phyloP scores from a whole-genome alignment of 2,113 vertebrate genomes.

The Delphinus delphis region DNA sequence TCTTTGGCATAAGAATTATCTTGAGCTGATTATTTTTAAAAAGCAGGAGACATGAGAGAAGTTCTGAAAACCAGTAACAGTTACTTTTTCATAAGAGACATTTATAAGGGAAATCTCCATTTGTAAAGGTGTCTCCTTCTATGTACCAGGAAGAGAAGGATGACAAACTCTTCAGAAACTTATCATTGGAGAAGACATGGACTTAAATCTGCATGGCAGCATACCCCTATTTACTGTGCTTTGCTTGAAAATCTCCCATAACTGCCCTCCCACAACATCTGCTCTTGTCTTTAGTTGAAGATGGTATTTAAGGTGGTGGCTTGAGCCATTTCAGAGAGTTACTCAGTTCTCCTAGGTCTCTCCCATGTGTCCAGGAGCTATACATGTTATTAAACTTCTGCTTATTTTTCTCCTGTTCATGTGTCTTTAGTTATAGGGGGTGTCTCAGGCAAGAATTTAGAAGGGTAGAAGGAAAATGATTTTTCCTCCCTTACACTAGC shows the following conservation, averaged over 20 bases:
- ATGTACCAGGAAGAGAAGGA: background rate
- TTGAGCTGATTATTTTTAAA: background rate
- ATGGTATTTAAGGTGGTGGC: background rate
- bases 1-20: background rate
- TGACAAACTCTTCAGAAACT: background rate
- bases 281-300: background rate
- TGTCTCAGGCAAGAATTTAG: background rate
- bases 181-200: background rate
- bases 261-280: background rate
- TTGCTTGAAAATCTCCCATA: background rate
- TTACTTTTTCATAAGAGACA: background rate
- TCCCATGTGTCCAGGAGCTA: background rate
- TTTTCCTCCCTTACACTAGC: background rate
- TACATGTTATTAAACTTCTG: background rate
- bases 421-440: background rate
- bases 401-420: background rate
- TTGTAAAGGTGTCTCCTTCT: background rate
- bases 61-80: background rate
- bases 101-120: background rate
- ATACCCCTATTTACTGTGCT: background rate
- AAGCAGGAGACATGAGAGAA: background rate
- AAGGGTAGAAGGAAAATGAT: background rate
- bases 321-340: background rate
- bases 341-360: background rate
- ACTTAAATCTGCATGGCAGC: background rate